Evolutionary conservation across 2,888 invertebrate species (phyloP).

Genomic region (Polyploca ridens): DNA sequence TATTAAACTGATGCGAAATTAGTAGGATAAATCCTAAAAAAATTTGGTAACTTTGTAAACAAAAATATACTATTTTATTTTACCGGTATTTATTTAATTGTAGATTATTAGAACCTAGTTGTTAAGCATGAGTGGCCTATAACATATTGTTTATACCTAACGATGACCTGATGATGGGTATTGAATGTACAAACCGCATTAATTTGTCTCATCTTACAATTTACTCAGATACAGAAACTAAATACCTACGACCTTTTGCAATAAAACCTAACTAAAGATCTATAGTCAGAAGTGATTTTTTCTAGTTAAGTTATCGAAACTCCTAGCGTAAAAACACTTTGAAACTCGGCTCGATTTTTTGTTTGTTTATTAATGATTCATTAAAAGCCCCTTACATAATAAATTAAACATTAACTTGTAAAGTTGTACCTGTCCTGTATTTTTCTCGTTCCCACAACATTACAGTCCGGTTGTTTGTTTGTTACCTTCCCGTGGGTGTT

Average conservation of each 20-base stretch:
- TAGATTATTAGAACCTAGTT: too few relatives aligned
- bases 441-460: not conserved
- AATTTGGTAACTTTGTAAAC: too few relatives aligned
- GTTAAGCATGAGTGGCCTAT: not conserved
- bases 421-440: constrained; percentile 10
- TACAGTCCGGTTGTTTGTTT: not conserved
- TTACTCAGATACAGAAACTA: constrained; percentile 48
- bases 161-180: constrained; percentile 55
- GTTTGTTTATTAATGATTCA: not conserved
- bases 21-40: too few relatives aligned
- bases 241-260: constrained; percentile 48
- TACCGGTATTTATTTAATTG: too few relatives aligned
- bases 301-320: not conserved
- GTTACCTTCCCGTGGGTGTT: constrained; percentile 7
- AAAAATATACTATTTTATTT: too few relatives aligned
- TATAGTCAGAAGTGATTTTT: not conserved
- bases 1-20: too few relatives aligned
- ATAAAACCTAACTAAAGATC: not conserved
- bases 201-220: constrained; percentile 64
- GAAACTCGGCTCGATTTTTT: too few relatives aligned
- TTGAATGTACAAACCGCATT: constrained; percentile 69
- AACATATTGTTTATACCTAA: constrained; percentile 20
- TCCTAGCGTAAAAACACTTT: not conserved
- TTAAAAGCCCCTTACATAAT: constrained; percentile 10
- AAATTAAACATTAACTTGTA: constrained; percentile 4